These are phyloP conservation scores for Linnaemya vulpina DNA, from an alignment of 2,888 invertebrate genomes.

Conservation along the genomic window DNA sequence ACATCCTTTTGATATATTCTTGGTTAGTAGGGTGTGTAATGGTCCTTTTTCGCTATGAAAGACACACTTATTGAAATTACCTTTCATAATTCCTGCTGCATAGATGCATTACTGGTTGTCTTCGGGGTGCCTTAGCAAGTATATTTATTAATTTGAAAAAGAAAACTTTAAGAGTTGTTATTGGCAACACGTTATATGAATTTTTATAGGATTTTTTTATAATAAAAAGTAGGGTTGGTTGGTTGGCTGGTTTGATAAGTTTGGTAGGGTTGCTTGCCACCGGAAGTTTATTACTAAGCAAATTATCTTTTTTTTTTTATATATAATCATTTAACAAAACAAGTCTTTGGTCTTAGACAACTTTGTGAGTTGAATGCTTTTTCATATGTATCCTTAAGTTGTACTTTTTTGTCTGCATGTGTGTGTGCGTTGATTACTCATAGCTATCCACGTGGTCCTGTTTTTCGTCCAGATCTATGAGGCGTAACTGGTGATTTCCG, in stretches of 20 bases:
- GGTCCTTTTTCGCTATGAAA: constrained; percentile 60
- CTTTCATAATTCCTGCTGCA: not conserved
- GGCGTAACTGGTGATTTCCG: constrained; percentile 71
- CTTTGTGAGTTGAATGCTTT: constrained; percentile 54
- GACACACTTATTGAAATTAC: constrained; percentile 64
- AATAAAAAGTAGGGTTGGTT: constrained; percentile 48
- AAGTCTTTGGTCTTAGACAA: constrained; percentile 44
- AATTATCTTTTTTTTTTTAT: constrained; percentile 64
- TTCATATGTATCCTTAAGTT: constrained; percentile 56
- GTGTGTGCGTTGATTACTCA: constrained; percentile 63
- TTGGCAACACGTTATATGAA: constrained; percentile 57
- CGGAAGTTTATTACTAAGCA: constrained; percentile 71
- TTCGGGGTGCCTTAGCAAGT: constrained; percentile 37
- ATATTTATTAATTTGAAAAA: constrained; percentile 31
- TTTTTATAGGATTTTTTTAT: constrained; percentile 20
- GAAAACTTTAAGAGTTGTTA: constrained; percentile 56
- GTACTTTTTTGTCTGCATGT: constrained; percentile 7
- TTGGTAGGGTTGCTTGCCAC: constrained; percentile 62
- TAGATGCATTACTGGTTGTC: constrained; percentile 34
- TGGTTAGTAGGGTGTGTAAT: constrained; percentile 58
- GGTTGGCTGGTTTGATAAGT: constrained; percentile 22
- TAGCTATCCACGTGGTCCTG: constrained; percentile 69
- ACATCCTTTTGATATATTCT: constrained; percentile 50
- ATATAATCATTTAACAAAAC: constrained; percentile 16
- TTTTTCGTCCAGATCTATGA: constrained; percentile 66